Conservation (phyloP, 2,113 vertebrate species). For the Solenodon paradoxus region DNA sequence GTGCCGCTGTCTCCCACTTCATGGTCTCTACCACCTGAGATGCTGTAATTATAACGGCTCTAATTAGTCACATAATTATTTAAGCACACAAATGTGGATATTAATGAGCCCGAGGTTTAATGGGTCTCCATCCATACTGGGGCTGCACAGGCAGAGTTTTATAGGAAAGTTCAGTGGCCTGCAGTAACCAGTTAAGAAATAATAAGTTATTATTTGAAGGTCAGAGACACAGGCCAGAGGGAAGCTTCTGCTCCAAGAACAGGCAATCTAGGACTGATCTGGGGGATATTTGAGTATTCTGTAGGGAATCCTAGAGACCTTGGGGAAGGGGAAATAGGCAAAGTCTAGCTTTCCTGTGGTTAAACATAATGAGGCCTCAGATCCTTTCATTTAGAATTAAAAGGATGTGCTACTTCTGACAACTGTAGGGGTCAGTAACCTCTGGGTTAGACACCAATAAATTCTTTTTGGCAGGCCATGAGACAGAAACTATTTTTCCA, state of each 20-base stretch:
- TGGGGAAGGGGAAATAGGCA: background rate
- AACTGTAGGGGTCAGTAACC: slow-evolving; percentile 58
- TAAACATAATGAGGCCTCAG: slow-evolving; percentile 34
- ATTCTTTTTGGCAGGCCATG: slow-evolving; percentile 28
- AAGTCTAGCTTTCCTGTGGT: background rate
- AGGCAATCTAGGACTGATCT: background rate
- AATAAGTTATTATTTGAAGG: background rate
- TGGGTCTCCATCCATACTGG: background rate
- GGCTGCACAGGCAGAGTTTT: background rate
- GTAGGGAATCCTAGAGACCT: background rate
- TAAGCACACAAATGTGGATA: background rate
- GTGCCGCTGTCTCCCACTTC: background rate
- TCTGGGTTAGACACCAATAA: slow-evolving; percentile 62
- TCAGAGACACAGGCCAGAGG: background rate
- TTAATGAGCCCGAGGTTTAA: background rate
- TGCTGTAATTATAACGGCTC: background rate
- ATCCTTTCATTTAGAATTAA: slow-evolving; percentile 34
- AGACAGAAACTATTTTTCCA: slow-evolving; percentile 63
- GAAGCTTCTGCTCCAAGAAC: background rate
- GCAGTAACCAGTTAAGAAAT: background rate
- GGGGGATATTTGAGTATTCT: background rate
- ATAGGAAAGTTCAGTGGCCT: too few relatives aligned
- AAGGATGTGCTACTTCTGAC: slow-evolving; percentile 39
- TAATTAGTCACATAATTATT: background rate
- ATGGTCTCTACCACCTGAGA: background rate